Conservation (phyloP, 2,888 invertebrate species). For the Drosophila merina region DNA sequence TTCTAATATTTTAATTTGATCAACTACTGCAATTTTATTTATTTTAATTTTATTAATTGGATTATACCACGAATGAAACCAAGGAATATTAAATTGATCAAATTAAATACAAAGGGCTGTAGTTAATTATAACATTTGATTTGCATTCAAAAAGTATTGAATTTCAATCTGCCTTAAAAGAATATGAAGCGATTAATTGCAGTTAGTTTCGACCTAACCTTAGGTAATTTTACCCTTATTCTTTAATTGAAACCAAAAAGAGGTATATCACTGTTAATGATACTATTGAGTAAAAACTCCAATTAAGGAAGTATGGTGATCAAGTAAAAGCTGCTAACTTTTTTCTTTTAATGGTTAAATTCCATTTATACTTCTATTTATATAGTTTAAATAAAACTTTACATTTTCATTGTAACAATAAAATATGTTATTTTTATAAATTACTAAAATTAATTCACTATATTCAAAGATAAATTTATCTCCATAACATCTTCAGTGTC, state of each 20-base stretch:
- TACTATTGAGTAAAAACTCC: conserved; percentile 82
- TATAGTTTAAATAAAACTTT: conserved; percentile 87
- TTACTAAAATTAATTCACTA: conserved; percentile 74
- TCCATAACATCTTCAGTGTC: conserved; percentile 86
- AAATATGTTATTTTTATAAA: conserved; percentile 81
- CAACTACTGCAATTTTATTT: conserved; percentile 84
- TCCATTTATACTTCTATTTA: conserved; percentile 72
- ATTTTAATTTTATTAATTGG: conserved; percentile 85
- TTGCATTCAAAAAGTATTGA: conserved; percentile 83
- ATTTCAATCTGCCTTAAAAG: conserved; percentile 79
- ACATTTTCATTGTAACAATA: conserved; percentile 88
- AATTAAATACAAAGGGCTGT: conserved; percentile 53
- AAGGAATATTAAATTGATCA: conserved; percentile 86
- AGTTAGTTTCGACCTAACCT: conserved; percentile 85
- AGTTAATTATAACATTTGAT: conserved; percentile 75
- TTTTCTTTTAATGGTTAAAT: conserved; percentile 83
- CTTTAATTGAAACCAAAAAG: conserved; percentile 84
- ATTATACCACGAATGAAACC: conserved; percentile 85
- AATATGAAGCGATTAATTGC: conserved; percentile 84
- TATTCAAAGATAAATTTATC: conserved; percentile 80
- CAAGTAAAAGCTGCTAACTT: conserved; percentile 88
- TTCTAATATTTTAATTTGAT: conserved; percentile 85
- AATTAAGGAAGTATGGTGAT: conserved; percentile 86
- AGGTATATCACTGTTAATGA: conserved; percentile 86
- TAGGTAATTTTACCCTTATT: conserved; percentile 84